Base-by-base conservation (phyloP, 2,113 vertebrate species). In the Pelusios castaneus region DNA sequence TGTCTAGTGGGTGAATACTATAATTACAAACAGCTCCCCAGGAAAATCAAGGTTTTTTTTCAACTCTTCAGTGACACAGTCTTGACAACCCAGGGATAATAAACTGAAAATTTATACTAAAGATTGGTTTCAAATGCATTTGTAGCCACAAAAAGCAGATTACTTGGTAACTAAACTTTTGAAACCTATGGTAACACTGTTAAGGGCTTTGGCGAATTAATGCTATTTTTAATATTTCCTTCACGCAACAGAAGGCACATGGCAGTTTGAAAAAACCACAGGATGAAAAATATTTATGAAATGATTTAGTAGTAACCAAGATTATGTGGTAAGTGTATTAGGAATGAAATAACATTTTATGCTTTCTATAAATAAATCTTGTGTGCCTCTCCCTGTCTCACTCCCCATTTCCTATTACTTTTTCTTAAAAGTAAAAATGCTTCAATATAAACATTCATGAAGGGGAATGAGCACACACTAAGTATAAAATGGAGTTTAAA, bases 1-100 rank as follows among this genome's bases (percentile, higher is more conserved):
- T 90, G 94, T 88, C 91, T 95, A 95, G 94, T 82, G 95, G 93
- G n/a, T 84, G 67, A 84, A 94, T 45, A 27, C 38, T n/a, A 89
- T 56, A 31, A 56, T 38, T 84, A 70, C 45, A 67, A 86, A 91
- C 41, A 76, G 6, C 27, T 47, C 29, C 55, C 52, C 73, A 86
- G 77, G 51, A 60, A n/a, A 5, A 56, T 58, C n/a, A 14, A 6
- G 1, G n/a, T n/a, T n/a, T n/a, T 16, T 91, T 89, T 54, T 56
- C 41, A 75, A 47, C 41, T 29, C 80, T 80, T 89, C 82, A 54
- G 1, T 90, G 45, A 78, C 2, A 6, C 24, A 43, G 14, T 2
- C 19, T 0, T 70, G 22, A 17, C 89, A 84, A 29, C 29, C 52
- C 5, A 79, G 56, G 58, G 55, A 43, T 83, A 86, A 70, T 8